Conservation (phyloP, 2,797 vertebrate genomes). For the Leucoraja ocellata region DNA sequence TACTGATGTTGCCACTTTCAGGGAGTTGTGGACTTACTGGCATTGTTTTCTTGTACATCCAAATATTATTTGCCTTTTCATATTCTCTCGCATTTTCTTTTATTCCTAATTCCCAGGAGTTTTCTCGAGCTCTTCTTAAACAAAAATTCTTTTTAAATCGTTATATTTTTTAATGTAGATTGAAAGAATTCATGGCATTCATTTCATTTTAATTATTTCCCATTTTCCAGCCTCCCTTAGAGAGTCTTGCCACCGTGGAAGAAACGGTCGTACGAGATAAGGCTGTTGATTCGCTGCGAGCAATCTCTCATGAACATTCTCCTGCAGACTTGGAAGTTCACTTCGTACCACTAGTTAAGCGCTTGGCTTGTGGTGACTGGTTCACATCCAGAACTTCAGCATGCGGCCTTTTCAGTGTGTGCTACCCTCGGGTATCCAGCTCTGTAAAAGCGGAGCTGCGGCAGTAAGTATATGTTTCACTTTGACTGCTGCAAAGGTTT, state of each 20-base stretch:
- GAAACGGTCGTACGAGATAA: slow-evolving; percentile 77
- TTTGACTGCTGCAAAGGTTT: neutral
- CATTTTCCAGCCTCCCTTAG: slow-evolving; percentile 63
- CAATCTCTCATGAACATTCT: slow-evolving; percentile 77
- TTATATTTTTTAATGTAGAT: neutral
- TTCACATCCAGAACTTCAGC: slow-evolving; percentile 80
- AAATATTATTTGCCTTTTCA: neutral
- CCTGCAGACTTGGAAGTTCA: slow-evolving; percentile 77
- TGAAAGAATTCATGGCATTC: neutral
- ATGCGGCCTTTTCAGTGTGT: slow-evolving; percentile 75
- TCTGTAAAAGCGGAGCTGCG: slow-evolving; percentile 75
- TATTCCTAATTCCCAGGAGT: neutral
- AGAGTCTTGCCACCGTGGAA: slow-evolving; percentile 76
- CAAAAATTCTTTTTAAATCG: neutral
- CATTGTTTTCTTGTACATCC: neutral
- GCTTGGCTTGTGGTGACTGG: slow-evolving; percentile 77
- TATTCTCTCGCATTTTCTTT: neutral
- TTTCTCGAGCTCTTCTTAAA: neutral
- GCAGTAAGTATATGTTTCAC: slow-evolving; percentile 59
- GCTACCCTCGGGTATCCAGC: slow-evolving; percentile 75
- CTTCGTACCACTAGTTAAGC: slow-evolving; percentile 75
- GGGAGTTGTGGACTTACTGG: too few species aligned
- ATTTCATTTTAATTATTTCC: neutral
- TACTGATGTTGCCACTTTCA: too few species aligned
- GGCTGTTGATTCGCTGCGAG: slow-evolving; percentile 74